phyloP scores from a whole-genome alignment of 2,888 invertebrate species.

The Hedychridium roseum region DNA sequence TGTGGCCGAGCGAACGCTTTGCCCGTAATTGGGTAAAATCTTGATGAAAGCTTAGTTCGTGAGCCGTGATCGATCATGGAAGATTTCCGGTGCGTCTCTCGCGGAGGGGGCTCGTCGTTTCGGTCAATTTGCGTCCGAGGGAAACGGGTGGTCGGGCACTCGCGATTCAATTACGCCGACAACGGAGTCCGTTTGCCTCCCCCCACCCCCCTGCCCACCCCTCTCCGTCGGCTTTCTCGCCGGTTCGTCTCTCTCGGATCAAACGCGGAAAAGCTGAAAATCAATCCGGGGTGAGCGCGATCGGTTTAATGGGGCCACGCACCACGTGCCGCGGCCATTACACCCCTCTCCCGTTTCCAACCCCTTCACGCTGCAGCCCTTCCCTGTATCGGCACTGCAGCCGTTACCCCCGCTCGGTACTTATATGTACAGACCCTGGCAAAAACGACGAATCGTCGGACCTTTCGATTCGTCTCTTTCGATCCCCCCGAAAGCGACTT shows the following conservation, averaged over 20 bases:
- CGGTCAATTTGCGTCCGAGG: slow-evolving; percentile 57
- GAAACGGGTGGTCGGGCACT: slow-evolving; percentile 50
- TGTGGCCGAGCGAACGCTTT: no score
- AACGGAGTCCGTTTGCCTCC: slow-evolving; percentile 52
- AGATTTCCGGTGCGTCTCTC: no score
- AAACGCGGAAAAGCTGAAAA: slow-evolving; percentile 54
- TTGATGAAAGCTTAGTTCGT: no score
- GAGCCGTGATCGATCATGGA: no score
- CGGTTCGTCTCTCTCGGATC: no score
- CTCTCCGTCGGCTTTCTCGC: no score
- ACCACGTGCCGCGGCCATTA: slow-evolving; percentile 47
- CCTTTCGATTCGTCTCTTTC: no score
- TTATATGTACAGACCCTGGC: slow-evolving; percentile 24
- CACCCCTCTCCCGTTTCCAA: slow-evolving; percentile 12
- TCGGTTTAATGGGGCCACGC: slow-evolving; percentile 50
- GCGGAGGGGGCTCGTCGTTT: no score
- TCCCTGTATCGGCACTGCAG: slow-evolving; percentile 12
- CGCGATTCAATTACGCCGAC: slow-evolving; percentile 57
- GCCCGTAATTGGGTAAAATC: no score
- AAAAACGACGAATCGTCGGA: slow-evolving; percentile 13
- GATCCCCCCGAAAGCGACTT: no score
- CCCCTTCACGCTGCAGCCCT: slow-evolving; percentile 18
- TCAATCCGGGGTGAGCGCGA: slow-evolving; percentile 46
- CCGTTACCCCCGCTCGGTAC: slow-evolving; percentile 34
- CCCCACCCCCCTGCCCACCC: no score